Base-by-base conservation (phyloP, 2,113 vertebrate genomes). In the Coryphaenoides rupestris region DNA sequence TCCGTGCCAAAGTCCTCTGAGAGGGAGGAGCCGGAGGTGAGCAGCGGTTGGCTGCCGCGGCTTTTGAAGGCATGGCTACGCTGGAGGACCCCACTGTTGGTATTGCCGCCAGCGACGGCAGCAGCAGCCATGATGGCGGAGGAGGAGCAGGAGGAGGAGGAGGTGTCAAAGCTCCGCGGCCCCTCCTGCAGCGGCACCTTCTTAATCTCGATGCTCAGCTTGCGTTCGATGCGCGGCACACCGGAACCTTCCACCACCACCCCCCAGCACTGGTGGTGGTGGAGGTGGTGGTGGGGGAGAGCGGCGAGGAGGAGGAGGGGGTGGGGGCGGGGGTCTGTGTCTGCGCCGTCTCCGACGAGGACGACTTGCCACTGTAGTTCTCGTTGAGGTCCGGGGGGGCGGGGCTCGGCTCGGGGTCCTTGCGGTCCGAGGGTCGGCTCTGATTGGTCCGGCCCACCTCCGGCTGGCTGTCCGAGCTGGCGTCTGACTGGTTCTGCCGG, bases 151-250 rank as follows among this genome's bases (percentile, higher is more conserved):
- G 55, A 6, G 55, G 55, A 78, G 58, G 81, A 68, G 47, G 83
- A 69, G 0, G 91, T 95, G 47, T 98, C 95, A 74, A 99, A 98
- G 88, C 95, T 97, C 62, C 93, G 91, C 7, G 93, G 96, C 19
- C 95, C 94, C 74, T 98, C 96, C 84, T 96, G 94, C 60, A 96
- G 86, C 67, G 95, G 94, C 0, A 98, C 94, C 77, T 97, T 98
- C 86, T 94, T 96, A 80, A 98, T 96, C 89, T 98, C 96, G 70
- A 98, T 95, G 82, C 93, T 96, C 81, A 98, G 86, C 87, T 95
- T 97, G 71, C 92, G 90, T 75, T 97, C 95, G 21, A 94, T 77
- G n/a, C 87, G 76, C 55, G 84, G 78, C n/a, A 57, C 68, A 0
- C 73, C 77, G 7, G 77, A 70, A 66, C 80, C 71, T 58, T 96